Percentiles rank a stretch among this genome's conserved stretches.
These are phyloP conservation scores for Ophioninae sp. DNA, from an alignment of 2,888 invertebrate species.

Conservation along the genomic window DNA sequence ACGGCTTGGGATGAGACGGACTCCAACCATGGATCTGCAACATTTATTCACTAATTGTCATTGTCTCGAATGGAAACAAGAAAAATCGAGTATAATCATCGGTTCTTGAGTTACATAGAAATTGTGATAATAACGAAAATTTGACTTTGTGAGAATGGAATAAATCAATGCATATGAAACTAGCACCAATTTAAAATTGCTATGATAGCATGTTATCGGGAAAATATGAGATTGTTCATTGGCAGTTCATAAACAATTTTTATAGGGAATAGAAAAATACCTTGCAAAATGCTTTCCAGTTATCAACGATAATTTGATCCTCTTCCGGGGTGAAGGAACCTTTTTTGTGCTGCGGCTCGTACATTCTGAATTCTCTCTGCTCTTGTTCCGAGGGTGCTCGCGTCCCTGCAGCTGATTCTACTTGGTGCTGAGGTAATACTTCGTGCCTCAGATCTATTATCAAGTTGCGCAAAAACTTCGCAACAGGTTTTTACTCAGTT, in stretches of 20 bases:
- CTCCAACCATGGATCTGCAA: slow-evolving; percentile 74
- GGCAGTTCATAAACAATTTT: neutral
- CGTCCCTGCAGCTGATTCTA: slow-evolving; percentile 70
- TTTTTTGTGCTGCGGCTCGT: slow-evolving; percentile 59
- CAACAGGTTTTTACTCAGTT: neutral
- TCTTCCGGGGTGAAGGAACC: slow-evolving; percentile 67
- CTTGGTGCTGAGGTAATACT: slow-evolving; percentile 70
- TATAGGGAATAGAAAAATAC: slow-evolving; percentile 53
- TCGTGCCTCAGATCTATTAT: slow-evolving; percentile 61
- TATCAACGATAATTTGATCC: slow-evolving; percentile 67
- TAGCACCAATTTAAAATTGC: too few species aligned
- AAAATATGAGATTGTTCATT: neutral
- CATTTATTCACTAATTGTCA: neutral
- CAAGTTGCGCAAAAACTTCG: slow-evolving; percentile 63
- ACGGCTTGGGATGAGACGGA: slow-evolving; percentile 65
- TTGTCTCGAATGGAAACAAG: neutral
- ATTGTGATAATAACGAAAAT: too few species aligned
- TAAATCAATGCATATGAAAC: too few species aligned
- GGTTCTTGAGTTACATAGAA: too few species aligned
- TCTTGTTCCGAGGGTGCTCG: slow-evolving; percentile 61
- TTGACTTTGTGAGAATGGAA: too few species aligned
- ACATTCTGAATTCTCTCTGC: slow-evolving; percentile 60
- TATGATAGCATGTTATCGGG: too few species aligned
- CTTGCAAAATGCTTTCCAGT: slow-evolving; percentile 73
- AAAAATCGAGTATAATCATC: too few species aligned